Conservation (phyloP, 2,888 invertebrate species). For the Protophormia terraenovae region DNA sequence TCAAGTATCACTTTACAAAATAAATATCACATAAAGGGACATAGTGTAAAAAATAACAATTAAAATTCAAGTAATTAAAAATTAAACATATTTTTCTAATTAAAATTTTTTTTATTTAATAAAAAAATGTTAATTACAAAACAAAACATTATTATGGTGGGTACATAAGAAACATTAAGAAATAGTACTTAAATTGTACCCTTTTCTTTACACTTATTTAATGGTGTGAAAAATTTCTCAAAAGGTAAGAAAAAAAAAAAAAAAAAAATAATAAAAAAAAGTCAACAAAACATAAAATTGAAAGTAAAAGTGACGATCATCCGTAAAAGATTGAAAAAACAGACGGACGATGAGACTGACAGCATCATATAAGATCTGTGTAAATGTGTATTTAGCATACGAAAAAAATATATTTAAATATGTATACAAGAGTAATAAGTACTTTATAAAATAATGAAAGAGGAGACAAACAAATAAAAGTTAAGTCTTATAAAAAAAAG, state of each 20-base stretch:
- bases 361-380: constrained; percentile 16
- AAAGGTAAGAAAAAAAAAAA: neutral
- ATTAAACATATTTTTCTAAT: constrained; percentile 47
- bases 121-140: constrained; percentile 29
- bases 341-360: neutral
- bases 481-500: neutral
- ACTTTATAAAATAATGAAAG: neutral
- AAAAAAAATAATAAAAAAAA: neutral
- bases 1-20: neutral
- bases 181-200: neutral
- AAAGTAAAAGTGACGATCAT: constrained; percentile 45
- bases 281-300: constrained; percentile 16
- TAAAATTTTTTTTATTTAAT: constrained; percentile 6
- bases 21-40: too few relatives aligned
- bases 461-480: neutral
- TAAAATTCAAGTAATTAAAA: constrained; percentile 31
- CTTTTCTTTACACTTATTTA: neutral
- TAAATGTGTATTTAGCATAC: neutral
- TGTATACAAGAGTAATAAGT: neutral
- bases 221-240: constrained; percentile 31
- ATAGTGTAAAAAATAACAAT: neutral
- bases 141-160: constrained; percentile 26
- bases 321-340: neutral
- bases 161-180: neutral
- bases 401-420: neutral